phyloP scores from a whole-genome alignment of 2,797 vertebrate genomes.

The Mormyrops boulengeri region DNA sequence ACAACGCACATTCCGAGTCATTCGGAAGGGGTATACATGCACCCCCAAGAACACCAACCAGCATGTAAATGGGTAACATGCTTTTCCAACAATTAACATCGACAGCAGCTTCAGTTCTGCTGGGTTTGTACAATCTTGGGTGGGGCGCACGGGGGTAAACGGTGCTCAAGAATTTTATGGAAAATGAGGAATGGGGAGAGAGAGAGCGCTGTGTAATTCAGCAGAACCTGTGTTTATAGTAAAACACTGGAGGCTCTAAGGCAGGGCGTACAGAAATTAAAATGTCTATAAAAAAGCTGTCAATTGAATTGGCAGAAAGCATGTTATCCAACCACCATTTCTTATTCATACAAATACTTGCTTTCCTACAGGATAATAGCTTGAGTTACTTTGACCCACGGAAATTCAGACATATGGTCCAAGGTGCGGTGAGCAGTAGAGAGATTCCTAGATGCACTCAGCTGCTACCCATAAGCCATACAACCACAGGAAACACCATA shows the following conservation, averaged over 20 bases:
- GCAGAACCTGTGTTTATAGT: neutral
- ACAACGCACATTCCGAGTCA: neutral
- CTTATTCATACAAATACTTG: constrained; percentile 45
- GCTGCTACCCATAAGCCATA: neutral
- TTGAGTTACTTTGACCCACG: neutral
- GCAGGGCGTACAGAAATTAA: neutral
- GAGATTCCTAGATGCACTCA: neutral
- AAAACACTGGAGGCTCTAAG: neutral
- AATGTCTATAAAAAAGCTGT: constrained; percentile 35
- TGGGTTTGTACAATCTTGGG: neutral
- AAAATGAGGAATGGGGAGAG: constrained; percentile 14
- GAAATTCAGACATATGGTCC: neutral
- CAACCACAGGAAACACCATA: neutral
- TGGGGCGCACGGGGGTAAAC: neutral
- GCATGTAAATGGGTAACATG: constrained; percentile 44
- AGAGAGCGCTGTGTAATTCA: neutral
- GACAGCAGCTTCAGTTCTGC: constrained; percentile 14
- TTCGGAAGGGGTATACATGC: neutral
- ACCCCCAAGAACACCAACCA: constrained; percentile 11
- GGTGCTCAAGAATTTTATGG: neutral
- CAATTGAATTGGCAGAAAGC: constrained; percentile 52
- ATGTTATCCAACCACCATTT: constrained; percentile 50
- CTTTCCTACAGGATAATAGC: constrained; percentile 43
- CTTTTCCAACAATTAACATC: constrained; percentile 49
- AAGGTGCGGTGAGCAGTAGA: neutral